phyloP scores from a whole-genome alignment of 2,888 invertebrate species.

The Gibbula magus region DNA sequence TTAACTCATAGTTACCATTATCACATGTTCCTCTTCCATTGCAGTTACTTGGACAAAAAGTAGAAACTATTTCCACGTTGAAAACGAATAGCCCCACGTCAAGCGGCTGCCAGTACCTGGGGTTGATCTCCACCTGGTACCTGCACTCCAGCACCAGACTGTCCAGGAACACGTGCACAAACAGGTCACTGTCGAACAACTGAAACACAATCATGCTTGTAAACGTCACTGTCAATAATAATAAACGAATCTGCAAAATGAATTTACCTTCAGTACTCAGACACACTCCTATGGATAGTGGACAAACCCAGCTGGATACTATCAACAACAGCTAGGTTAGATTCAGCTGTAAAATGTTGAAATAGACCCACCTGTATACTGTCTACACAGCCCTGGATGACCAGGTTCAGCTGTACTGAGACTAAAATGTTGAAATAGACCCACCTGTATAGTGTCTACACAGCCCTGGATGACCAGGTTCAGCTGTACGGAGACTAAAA shows the following conservation, averaged over 20 bases:
- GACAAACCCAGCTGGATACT: no score
- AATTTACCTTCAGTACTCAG: no score
- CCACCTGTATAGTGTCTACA: constrained; percentile 31
- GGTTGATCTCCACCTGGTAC: constrained; percentile 20
- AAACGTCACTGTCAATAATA: no score
- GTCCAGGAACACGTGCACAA: constrained; percentile 25
- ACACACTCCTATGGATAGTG: no score
- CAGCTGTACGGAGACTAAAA: constrained; percentile 9
- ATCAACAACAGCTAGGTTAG: no score
- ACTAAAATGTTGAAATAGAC: constrained; percentile 31
- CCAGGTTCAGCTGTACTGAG: neutral
- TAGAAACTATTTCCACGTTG: constrained; percentile 22
- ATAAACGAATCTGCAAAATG: no score
- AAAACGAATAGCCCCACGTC: constrained; percentile 27
- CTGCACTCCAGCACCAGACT: constrained; percentile 29
- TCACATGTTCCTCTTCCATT: constrained; percentile 42
- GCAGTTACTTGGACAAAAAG: constrained; percentile 44
- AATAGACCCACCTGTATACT: constrained; percentile 27
- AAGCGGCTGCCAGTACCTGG: constrained; percentile 28
- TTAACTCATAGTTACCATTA: constrained; percentile 24
- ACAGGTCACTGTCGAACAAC: constrained; percentile 24
- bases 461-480: constrained; percentile 18
- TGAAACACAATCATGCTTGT: constrained; percentile 14
- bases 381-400: constrained; percentile 25
- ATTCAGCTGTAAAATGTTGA: no score